Evolutionary conservation across 2,797 vertebrate species (phyloP), one percentile per base, ranked within the genome.

Genomic region (Lepilemur ruficaudatus): DNA sequence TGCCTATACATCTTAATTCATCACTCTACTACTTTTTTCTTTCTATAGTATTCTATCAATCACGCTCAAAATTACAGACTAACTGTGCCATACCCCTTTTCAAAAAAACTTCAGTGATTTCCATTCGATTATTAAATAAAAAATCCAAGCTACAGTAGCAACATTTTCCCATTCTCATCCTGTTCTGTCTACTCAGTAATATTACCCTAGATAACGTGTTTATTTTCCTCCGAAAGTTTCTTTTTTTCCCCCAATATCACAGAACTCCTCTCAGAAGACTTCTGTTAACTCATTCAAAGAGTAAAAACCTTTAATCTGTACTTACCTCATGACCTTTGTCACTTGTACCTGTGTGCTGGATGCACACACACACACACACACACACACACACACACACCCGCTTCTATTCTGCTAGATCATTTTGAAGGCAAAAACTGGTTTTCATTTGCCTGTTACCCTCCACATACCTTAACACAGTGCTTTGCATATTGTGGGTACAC

Each of bases 81-180:
- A 72, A 57, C 12, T 57, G 83, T 95, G 46, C 14, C 11, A 43
- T 69, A 46, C 12, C 22, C 25, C 15, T 25, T 70, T 63, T 59
- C 15, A n/a, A 76, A 65, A 95, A 80, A 25, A 28, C 4, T 70
- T 69, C 13, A 43, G 6, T 91, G 25, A 72, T 84, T 67, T 12
- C 48, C 9, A 18, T 96, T 78, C 65, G 5, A 12, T 96, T 88
- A 76, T 17, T 79, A 83, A 81, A 90, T 75, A 84, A 72, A 67
- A 91, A 86, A 46, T 73, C 17, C 41, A 25, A 93, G 14, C 22
- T 46, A 2, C 41, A 20, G 4, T 32, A 7, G 30, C 11, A 32
- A 0, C 5, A 10, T 38, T 79, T 75, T 75, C 18, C 20, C 25
- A 72, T 11, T 52, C 48, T 41, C 10, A 46, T 46, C 17, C 32